Percentiles rank a stretch among this genome's conserved stretches.
phyloP scores from a whole-genome alignment of 2,797 vertebrate genomes.

The Nothura maculosa region DNA sequence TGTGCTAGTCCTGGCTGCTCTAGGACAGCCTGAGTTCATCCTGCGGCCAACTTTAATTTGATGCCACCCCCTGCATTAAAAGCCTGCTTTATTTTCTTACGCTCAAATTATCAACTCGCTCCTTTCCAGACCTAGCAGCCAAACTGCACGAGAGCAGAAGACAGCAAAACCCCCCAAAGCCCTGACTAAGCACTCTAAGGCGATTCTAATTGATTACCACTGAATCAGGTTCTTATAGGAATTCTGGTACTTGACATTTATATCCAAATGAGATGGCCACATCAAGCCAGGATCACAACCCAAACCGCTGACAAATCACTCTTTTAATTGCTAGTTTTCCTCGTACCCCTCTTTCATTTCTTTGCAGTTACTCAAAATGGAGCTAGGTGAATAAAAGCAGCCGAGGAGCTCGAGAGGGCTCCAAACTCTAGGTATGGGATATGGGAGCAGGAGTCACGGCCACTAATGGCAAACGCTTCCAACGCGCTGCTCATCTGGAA shows the following conservation, averaged over 20 bases:
- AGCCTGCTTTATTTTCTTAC: neutral
- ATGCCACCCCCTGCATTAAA: fast-evolving
- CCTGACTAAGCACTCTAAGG: neutral
- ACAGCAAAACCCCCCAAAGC: neutral
- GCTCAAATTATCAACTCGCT: neutral
- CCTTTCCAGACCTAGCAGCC: neutral
- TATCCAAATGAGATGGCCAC: slow-evolving; percentile 57
- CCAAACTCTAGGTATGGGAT: neutral
- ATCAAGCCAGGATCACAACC: slow-evolving; percentile 35
- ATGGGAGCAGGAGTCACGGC: neutral
- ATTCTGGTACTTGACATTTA: slow-evolving; percentile 38
- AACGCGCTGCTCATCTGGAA: fast-evolving
- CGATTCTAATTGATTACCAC: neutral
- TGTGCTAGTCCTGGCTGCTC: fast-evolving
- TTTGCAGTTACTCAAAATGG: neutral
- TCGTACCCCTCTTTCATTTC: neutral
- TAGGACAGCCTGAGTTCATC: fast-evolving
- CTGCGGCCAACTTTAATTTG: fast-evolving
- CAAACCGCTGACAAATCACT: slow-evolving; percentile 33
- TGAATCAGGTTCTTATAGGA: slow-evolving; percentile 7
- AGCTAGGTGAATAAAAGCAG: neutral
- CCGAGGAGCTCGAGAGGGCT: neutral
- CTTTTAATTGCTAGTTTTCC: slow-evolving; percentile 35
- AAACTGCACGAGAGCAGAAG: neutral
- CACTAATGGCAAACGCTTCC: fast-evolving